phyloP scores from a whole-genome alignment of 92 coral and sea anemone species.

The Muricea muricata region DNA sequence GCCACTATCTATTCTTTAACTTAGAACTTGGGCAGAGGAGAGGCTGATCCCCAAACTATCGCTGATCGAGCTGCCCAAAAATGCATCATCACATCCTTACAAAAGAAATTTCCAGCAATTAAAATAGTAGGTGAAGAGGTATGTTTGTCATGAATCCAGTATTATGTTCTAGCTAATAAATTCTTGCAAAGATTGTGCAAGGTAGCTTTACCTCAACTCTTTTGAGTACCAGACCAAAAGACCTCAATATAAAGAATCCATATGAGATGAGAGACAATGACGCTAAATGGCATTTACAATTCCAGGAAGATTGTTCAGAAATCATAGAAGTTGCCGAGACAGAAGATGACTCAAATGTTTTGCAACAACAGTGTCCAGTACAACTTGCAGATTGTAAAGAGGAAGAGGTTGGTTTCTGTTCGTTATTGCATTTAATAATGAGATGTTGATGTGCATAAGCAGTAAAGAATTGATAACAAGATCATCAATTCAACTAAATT shows the following conservation, averaged over 20 bases:
- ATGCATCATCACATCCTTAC: conserved; percentile 92
- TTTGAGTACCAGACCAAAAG: too few relatives aligned
- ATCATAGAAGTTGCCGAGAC: conserved; percentile 60
- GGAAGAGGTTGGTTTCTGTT: conserved; percentile 88
- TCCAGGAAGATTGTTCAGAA: conserved; percentile 40
- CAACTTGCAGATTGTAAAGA: conserved; percentile 73
- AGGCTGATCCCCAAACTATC: conserved; percentile 95
- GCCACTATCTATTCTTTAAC: not conserved
- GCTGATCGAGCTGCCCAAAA: conserved; percentile 95
- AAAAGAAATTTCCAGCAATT: conserved; percentile 76
- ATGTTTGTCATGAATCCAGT: too few relatives aligned
- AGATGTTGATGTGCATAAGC: too few relatives aligned
- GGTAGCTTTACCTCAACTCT: too few relatives aligned
- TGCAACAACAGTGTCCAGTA: conserved; percentile 79
- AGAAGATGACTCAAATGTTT: conserved; percentile 69
- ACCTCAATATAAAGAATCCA: too few relatives aligned
- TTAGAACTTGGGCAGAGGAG: conserved; percentile 69
- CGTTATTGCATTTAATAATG: too few relatives aligned
- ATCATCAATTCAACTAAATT: too few relatives aligned
- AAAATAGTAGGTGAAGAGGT: conserved; percentile 95
- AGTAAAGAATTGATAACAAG: not conserved
- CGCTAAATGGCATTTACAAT: not conserved
- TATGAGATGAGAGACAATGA: not conserved
- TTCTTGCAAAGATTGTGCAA: too few relatives aligned
- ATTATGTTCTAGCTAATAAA: too few relatives aligned